phyloP scores from a whole-genome alignment of 2,888 invertebrate genomes.

The Gari tellinella region DNA sequence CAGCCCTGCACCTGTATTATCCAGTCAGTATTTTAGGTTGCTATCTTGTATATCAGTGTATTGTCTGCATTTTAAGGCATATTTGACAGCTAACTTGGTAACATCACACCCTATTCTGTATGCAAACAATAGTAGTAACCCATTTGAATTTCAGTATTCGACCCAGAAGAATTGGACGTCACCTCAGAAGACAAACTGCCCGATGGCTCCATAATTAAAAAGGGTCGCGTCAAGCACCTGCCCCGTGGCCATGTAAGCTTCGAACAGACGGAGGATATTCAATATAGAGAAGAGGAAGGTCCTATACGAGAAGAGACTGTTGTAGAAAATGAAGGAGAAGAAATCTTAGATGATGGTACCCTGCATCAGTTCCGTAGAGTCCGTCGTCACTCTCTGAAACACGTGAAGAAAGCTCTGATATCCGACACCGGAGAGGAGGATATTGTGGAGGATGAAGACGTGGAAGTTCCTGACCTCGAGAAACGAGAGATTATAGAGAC shows the following conservation, averaged over 20 bases:
- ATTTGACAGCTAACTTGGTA: slow-evolving; percentile 19
- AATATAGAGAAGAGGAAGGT: slow-evolving; percentile 65
- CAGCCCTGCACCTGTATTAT: no score
- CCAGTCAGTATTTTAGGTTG: no score
- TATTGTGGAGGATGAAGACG: slow-evolving; percentile 65
- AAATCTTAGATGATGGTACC: slow-evolving; percentile 78
- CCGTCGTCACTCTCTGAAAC: slow-evolving; percentile 68
- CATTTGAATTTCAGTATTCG: slow-evolving; percentile 76
- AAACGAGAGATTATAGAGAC: slow-evolving; percentile 63
- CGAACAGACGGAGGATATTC: slow-evolving; percentile 69
- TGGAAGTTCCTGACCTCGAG: slow-evolving; percentile 60
- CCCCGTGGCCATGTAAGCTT: slow-evolving; percentile 67
- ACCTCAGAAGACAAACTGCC: slow-evolving; percentile 70
- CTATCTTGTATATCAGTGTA: no score
- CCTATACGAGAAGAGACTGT: slow-evolving; percentile 67
- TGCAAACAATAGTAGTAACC: slow-evolving; percentile 18
- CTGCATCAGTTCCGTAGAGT: slow-evolving; percentile 70
- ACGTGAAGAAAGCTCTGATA: slow-evolving; percentile 62
- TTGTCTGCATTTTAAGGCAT: no score
- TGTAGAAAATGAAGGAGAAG: slow-evolving; percentile 72
- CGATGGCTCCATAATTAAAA: slow-evolving; percentile 77
- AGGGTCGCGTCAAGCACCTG: slow-evolving; percentile 62
- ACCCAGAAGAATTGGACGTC: slow-evolving; percentile 63
- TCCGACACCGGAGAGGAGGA: slow-evolving; percentile 72
- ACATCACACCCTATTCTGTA: no score